Evolutionary conservation across 2,113 vertebrate species (phyloP).

Genomic region (Microtus richardsoni): DNA sequence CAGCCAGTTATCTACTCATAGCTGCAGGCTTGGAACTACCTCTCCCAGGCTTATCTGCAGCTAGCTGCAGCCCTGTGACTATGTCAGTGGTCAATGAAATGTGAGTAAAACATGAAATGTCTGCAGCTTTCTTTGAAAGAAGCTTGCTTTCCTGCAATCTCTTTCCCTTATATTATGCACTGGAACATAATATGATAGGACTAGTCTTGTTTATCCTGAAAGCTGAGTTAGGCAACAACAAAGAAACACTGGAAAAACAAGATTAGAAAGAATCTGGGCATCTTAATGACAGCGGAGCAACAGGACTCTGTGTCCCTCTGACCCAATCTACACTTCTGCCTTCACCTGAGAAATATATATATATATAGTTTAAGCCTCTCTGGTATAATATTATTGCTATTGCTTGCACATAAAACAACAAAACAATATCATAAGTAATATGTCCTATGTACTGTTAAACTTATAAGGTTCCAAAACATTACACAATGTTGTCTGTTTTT

Average conservation of each 20-base stretch:
- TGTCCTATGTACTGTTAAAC: background rate
- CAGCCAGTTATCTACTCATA: background rate
- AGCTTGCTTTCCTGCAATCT: background rate
- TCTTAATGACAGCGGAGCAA: conserved; percentile 5
- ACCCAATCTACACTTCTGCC: background rate
- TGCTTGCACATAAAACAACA: background rate
- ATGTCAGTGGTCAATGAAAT: background rate
- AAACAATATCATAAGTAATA: conserved; percentile 14
- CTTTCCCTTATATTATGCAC: background rate
- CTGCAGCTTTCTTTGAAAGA: conserved; percentile 14
- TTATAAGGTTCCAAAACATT: conserved; percentile 6
- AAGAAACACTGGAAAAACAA: background rate
- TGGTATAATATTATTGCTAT: background rate
- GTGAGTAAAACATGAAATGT: background rate
- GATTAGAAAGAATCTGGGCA: conserved; percentile 9
- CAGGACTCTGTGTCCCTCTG: background rate
- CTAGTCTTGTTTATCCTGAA: conserved; percentile 21
- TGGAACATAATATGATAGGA: background rate
- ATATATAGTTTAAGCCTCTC: conserved; percentile 32
- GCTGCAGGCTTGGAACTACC: background rate
- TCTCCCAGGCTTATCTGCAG: conserved; percentile 6
- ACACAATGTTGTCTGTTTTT: conserved; percentile 17
- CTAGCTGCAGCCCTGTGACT: background rate
- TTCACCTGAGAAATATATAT: conserved; percentile 11
- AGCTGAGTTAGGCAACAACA: background rate